Evolutionary conservation across 2,888 invertebrate genomes (phyloP), one percentile per base, ranked within the genome.

Genomic region (Meghimatium bilineatum): DNA sequence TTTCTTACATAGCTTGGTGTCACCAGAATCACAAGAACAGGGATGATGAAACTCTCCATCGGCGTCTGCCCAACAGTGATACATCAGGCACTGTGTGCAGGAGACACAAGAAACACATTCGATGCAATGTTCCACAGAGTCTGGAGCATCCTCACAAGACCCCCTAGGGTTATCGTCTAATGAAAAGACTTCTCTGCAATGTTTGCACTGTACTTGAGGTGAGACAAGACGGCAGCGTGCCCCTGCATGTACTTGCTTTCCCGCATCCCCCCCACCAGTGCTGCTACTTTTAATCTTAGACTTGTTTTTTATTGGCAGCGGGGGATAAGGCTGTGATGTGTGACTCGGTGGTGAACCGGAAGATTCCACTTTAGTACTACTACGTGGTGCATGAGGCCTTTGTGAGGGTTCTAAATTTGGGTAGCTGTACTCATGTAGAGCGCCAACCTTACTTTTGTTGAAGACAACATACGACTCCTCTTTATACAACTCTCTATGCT

Each of bases 31-130:
- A 94, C 97, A 97, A 87, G 96, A 96, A 95, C 97, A 98, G 17
- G 97, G 97, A 92, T 96, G 95, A 71, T 91, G 90, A 86, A 90
- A 92, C 90, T 98, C 97, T 1, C 97, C 97, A 92, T 98, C 98
- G 1, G 96, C 95, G 94, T 97, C 97, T 88, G 97, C 95, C 95
- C 97, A 96, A 94, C 98, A 98, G 95, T 98, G 98, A 94, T 98
- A 98, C 91, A 97, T 95, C 95, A 98, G 96, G 91, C 97, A 96
- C 94, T 96, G 96, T 32, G 98, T 97, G 93, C 97, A 97, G 88
- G 96, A 95, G 91, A 98, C 96, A 93, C 98, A 98, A 76, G 97
- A 96, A 74, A 97, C 95, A 83, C 95, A 95, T 93, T 97, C 96
- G 90, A 98, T 96, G 90, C 97, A 96, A 44, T 96, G 95, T 88